phyloP scores from a whole-genome alignment of 2,113 vertebrate genomes.

The Corythoichthys intestinalis region DNA sequence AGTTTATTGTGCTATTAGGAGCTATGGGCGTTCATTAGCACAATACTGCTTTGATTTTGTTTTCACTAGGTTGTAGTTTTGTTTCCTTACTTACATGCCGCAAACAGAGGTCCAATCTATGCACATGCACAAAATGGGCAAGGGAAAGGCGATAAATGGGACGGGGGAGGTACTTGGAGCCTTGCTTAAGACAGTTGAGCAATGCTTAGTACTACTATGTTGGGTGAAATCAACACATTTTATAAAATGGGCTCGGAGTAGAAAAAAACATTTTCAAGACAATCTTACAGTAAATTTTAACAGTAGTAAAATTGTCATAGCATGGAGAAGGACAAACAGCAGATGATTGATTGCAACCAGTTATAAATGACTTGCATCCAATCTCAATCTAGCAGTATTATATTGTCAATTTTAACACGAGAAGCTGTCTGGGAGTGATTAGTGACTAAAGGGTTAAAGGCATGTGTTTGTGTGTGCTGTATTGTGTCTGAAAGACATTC shows the following conservation, averaged over 20 bases:
- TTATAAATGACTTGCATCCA: conserved; percentile 8
- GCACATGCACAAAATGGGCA: neutral
- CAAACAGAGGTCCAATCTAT: neutral
- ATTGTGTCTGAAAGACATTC: conserved; percentile 62
- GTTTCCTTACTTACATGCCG: neutral
- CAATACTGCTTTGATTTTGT: neutral
- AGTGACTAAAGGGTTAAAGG: conserved; percentile 56
- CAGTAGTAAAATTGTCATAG: neutral
- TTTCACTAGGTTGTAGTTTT: neutral
- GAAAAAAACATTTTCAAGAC: neutral
- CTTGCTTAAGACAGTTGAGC: neutral
- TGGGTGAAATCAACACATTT: neutral
- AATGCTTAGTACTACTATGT: neutral
- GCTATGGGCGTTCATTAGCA: neutral
- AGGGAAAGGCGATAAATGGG: neutral
- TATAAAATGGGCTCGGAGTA: neutral
- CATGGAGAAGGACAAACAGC: neutral
- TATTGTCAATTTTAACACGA: conserved; percentile 55
- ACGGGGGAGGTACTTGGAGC: neutral
- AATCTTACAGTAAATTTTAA: neutral
- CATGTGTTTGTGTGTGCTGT: conserved; percentile 37
- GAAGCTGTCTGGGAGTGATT: conserved; percentile 49
- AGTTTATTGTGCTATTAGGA: neutral
- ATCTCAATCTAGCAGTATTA: conserved; percentile 30
- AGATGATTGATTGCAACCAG: neutral